Evolutionary conservation across 2,888 invertebrate species (phyloP).

Genomic region (Mesochorus sp.): DNA sequence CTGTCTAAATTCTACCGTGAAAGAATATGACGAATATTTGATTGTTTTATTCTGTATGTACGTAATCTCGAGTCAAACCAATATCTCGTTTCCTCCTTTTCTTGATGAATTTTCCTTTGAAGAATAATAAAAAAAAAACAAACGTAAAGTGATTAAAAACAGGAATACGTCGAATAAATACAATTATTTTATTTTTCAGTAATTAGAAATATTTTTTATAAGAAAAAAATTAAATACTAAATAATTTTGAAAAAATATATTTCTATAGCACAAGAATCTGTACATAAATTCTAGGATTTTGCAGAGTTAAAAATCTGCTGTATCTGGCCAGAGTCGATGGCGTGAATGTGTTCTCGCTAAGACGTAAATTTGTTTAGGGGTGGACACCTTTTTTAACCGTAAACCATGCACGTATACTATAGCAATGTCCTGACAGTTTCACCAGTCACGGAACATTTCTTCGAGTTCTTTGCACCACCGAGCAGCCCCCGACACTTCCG

Average conservation of each 20-base stretch:
- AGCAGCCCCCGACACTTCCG: conserved; percentile 57
- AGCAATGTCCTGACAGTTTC: conserved; percentile 65
- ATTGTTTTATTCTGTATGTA: conserved; percentile 50
- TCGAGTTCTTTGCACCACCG: conserved; percentile 56
- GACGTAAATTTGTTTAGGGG: conserved; percentile 80
- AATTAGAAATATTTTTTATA: background rate
- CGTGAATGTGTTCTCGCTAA: conserved; percentile 48
- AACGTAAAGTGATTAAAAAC: too few species aligned
- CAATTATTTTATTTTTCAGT: too few species aligned
- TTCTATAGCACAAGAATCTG: too few species aligned
- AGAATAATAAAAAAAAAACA: too few species aligned
- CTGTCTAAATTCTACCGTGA: conserved; percentile 36
- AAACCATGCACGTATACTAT: conserved; percentile 17
- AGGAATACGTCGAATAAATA: too few species aligned
- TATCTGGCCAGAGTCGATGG: conserved; percentile 37
- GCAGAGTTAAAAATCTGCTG: conserved; percentile 6
- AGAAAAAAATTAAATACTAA: background rate
- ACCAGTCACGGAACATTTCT: conserved; percentile 79
- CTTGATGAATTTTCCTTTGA: background rate
- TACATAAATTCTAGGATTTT: background rate
- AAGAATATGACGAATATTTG: conserved; percentile 39
- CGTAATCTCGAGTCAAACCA: conserved; percentile 18
- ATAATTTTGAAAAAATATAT: too few species aligned
- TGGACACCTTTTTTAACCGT: conserved; percentile 72
- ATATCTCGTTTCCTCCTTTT: conserved; percentile 11